Percentiles rank a stretch among this genome's conserved stretches.
Evolutionary conservation across 2,888 invertebrate genomes (phyloP).

Genomic region (Ptychoptera contaminata): DNA sequence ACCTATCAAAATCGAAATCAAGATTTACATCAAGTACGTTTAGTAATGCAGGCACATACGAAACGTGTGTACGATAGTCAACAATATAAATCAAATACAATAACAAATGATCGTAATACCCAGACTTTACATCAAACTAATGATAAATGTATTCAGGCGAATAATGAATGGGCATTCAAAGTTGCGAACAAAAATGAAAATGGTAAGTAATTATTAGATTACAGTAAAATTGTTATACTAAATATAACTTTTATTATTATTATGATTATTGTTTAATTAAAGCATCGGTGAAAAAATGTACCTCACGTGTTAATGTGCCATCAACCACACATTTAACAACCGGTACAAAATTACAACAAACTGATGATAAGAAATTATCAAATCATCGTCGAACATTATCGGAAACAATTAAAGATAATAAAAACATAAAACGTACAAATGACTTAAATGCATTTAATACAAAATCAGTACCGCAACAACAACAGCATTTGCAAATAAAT

Average conservation of each 20-base stretch:
- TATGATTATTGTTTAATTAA: too few species aligned
- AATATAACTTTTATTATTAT: background rate
- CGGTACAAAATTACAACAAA: background rate
- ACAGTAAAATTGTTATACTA: too few species aligned
- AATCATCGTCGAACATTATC: slow-evolving; percentile 4
- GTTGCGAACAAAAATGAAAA: background rate
- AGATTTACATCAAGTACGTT: slow-evolving; percentile 29
- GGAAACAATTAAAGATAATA: slow-evolving; percentile 2
- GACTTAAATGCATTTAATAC: background rate
- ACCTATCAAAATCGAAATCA: slow-evolving; percentile 21
- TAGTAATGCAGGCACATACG: slow-evolving; percentile 31
- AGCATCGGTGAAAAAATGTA: slow-evolving; percentile 26
- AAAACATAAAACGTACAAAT: slow-evolving; percentile 1
- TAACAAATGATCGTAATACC: slow-evolving; percentile 21
- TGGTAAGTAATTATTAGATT: slow-evolving; percentile 11
- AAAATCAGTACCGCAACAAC: background rate
- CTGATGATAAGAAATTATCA: slow-evolving; percentile 2
- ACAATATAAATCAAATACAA: slow-evolving; percentile 9
- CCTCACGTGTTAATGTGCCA: slow-evolving; percentile 25
- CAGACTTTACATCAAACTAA: slow-evolving; percentile 14
- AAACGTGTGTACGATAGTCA: slow-evolving; percentile 15
- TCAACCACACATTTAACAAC: background rate
- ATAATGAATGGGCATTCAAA: slow-evolving; percentile 11
- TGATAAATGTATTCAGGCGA: slow-evolving; percentile 24
- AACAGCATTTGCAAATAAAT: background rate